Conservation (phyloP, 92 coral and sea anemone genomes). For the Muricea muricata region DNA sequence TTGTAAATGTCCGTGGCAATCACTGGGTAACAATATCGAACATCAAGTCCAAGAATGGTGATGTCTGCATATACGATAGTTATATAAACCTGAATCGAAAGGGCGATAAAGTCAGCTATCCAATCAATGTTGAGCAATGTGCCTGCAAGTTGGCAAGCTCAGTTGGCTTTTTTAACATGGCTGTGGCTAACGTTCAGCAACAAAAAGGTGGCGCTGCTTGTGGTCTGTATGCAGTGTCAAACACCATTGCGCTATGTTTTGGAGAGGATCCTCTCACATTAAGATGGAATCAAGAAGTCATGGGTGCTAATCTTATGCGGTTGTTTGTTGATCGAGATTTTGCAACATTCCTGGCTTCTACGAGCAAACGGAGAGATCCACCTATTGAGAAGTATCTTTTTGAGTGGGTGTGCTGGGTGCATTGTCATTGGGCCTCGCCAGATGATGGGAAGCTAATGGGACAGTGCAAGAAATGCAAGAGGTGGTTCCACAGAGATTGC, state of each 20-base stretch:
- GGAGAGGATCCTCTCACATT: constrained; percentile 33
- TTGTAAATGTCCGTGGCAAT: constrained; percentile 34
- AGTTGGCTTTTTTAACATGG: neutral
- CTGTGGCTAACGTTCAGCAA: constrained; percentile 16
- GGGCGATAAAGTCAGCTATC: constrained; percentile 51
- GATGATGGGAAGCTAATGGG: constrained; percentile 53
- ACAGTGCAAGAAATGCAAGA: constrained; percentile 39
- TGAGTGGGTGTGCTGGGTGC: constrained; percentile 49
- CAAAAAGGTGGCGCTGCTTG: constrained; percentile 26
- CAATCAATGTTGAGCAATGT: constrained; percentile 58
- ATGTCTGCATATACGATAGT: constrained; percentile 57
- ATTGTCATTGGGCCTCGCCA: constrained; percentile 63
- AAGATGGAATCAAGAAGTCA: constrained; percentile 44
- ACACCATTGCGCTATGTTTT: constrained; percentile 1
- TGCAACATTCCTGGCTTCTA: neutral
- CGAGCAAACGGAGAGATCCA: neutral
- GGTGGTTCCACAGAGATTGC: constrained; percentile 54
- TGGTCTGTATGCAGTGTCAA: constrained; percentile 19
- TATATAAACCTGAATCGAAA: neutral
- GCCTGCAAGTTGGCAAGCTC: constrained; percentile 41
- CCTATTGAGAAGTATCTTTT: constrained; percentile 30
- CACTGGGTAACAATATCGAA: constrained; percentile 67
- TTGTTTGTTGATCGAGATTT: constrained; percentile 18
- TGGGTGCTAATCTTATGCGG: constrained; percentile 36
- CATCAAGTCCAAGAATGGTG: neutral